Conservation (phyloP, 2,113 vertebrate species). For the Amblyopsis rosae region DNA sequence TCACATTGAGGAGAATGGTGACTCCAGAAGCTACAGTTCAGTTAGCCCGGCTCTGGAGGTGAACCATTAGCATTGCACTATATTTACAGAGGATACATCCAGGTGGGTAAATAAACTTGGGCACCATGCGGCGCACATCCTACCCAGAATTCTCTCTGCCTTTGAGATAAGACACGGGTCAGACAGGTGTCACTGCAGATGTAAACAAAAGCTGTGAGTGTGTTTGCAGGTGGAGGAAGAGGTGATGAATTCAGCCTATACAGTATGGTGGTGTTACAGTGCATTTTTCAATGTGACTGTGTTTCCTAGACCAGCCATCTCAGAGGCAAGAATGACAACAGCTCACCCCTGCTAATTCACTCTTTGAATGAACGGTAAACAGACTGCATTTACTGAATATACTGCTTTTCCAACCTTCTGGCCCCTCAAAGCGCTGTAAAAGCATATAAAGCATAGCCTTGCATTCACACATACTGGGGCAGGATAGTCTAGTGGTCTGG, state of each 20-base stretch:
- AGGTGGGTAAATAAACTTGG: constrained; percentile 44
- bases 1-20: constrained; percentile 57
- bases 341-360: background rate
- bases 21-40: constrained; percentile 32
- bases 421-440: too few relatives aligned
- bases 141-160: constrained; percentile 26
- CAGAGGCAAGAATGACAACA: background rate
- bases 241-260: constrained; percentile 34
- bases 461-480: too few relatives aligned
- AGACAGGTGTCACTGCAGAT: constrained; percentile 26
- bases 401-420: too few relatives aligned
- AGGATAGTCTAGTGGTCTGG: too few relatives aligned
- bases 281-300: background rate
- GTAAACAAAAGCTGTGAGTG: constrained; percentile 25
- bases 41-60: constrained; percentile 55
- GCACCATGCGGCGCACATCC: constrained; percentile 44
- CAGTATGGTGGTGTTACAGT: constrained; percentile 9
- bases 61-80: constrained; percentile 59
- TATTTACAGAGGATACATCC: constrained; percentile 50
- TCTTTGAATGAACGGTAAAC: background rate
- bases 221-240: constrained; percentile 16
- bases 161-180: constrained; percentile 31
- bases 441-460: too few relatives aligned
- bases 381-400: too few relatives aligned
- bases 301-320: background rate